These are phyloP conservation scores for Tetramorium parvispinum DNA, from an alignment of 1,140 invertebrate species.

Conservation along the genomic window DNA sequence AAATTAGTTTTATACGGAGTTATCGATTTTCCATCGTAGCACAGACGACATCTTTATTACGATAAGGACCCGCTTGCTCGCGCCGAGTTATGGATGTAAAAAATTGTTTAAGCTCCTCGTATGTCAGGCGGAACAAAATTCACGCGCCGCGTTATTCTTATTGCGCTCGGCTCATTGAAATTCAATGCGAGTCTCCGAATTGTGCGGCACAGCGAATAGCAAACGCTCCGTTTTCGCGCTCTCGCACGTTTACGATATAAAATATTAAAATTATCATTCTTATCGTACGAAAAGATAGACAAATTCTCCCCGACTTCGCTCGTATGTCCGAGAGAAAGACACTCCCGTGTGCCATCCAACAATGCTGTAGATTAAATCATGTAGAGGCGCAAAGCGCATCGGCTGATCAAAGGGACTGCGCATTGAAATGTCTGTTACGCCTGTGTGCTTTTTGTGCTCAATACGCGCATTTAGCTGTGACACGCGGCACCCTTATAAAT, in stretches of 20 bases:
- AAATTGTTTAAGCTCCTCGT: conserved; percentile 46
- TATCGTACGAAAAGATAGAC: conserved; percentile 8
- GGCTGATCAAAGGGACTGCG: neutral
- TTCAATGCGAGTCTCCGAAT: conserved; percentile 37
- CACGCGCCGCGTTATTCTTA: conserved; percentile 28
- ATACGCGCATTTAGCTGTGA: neutral
- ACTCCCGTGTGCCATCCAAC: neutral
- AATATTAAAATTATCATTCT: conserved; percentile 36
- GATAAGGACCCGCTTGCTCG: neutral
- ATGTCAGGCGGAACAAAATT: conserved; percentile 24
- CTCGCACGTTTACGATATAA: conserved; percentile 19
- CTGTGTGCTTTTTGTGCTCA: neutral
- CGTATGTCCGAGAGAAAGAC: neutral
- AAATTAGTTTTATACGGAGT: conserved; percentile 56
- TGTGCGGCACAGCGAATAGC: neutral
- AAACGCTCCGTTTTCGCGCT: neutral
- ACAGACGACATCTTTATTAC: conserved; percentile 53
- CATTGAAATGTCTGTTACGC: neutral
- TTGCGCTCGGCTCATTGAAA: conserved; percentile 33
- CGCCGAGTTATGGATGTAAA: conserved; percentile 17
- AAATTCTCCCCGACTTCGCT: neutral
- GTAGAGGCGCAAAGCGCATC: neutral
- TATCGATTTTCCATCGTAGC: conserved; percentile 49
- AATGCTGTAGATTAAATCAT: neutral
- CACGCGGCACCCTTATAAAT: conserved; percentile 36